phyloP scores from a whole-genome alignment of 1,140 invertebrate species.

The Magallana ariakensis region DNA sequence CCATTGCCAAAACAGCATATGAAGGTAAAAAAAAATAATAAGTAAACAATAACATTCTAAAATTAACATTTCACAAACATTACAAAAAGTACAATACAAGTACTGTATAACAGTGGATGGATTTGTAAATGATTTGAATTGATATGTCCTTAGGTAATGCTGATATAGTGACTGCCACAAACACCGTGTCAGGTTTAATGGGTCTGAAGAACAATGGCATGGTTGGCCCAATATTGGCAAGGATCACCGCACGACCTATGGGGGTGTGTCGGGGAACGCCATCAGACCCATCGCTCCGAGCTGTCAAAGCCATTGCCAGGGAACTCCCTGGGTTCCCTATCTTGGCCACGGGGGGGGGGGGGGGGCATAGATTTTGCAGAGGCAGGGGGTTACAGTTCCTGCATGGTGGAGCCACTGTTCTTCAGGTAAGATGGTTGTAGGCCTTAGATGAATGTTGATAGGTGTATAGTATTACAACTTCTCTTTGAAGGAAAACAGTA shows the following conservation, averaged over 20 bases:
- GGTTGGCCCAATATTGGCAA: conserved; percentile 94
- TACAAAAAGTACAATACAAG: too few species aligned
- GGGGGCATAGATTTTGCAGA: conserved; percentile 98
- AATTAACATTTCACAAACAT: too few species aligned
- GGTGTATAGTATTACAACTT: too few species aligned
- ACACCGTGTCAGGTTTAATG: conserved; percentile 97
- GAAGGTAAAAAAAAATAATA: conserved; percentile 86
- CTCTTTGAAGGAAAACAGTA: too few species aligned
- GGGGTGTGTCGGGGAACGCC: conserved; percentile 98
- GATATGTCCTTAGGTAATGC: conserved; percentile 86
- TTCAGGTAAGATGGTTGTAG: conserved; percentile 85
- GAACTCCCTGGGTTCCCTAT: conserved; percentile 93
- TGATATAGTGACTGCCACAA: conserved; percentile 96
- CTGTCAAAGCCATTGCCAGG: conserved; percentile 91
- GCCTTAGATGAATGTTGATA: too few species aligned
- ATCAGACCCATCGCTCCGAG: conserved; percentile 94
- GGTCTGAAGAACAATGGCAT: conserved; percentile 87
- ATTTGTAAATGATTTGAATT: too few species aligned
- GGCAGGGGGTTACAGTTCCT: conserved; percentile 94
- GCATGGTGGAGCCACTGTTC: conserved; percentile 91
- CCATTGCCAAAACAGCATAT: conserved; percentile 93
- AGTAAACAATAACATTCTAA: too few species aligned
- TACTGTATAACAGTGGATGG: too few species aligned
- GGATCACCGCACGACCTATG: conserved; percentile 93
- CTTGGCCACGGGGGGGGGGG: conserved; percentile 86